phyloP scores from a whole-genome alignment of 2,113 vertebrate species.

The Brachirus orientalis region DNA sequence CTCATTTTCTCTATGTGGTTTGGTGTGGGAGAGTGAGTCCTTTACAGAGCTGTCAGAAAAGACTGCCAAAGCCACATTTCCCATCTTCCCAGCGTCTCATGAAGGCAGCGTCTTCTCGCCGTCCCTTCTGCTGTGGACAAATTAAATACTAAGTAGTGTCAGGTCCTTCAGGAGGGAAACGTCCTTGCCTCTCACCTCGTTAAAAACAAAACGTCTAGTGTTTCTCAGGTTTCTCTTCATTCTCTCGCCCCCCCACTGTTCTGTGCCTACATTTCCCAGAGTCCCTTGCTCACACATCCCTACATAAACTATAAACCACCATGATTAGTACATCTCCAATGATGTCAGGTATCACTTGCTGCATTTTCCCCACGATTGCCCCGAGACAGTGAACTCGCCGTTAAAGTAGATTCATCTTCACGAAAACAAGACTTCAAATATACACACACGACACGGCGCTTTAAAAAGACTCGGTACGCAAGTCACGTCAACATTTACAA shows the following conservation, averaged over 20 bases:
- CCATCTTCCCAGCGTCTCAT: neutral
- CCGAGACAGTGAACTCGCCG: conserved; percentile 33
- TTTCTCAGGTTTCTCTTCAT: neutral
- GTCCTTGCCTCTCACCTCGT: neutral
- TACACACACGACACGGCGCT: conserved; percentile 56
- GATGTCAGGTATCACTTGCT: conserved; percentile 16
- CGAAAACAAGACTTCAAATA: conserved; percentile 63
- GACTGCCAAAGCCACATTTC: neutral
- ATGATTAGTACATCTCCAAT: conserved; percentile 2
- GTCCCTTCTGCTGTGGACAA: neutral
- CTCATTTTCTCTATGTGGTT: too few species aligned
- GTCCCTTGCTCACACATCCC: conserved; percentile 14
- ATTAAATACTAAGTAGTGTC: neutral
- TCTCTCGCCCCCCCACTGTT: neutral
- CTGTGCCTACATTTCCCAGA: conserved; percentile 48
- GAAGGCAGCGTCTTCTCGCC: conserved; percentile 3
- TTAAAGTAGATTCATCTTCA: conserved; percentile 39
- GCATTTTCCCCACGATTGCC: conserved; percentile 42
- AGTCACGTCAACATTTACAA: neutral
- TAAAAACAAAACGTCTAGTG: conserved; percentile 19
- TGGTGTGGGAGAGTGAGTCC: too few species aligned
- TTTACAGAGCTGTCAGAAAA: too few species aligned
- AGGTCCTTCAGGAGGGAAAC: conserved; percentile 15
- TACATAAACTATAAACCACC: conserved; percentile 1
- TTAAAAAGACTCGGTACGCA: neutral